Conservation (phyloP, 2,797 vertebrate genomes). For the Hydrophis major region DNA sequence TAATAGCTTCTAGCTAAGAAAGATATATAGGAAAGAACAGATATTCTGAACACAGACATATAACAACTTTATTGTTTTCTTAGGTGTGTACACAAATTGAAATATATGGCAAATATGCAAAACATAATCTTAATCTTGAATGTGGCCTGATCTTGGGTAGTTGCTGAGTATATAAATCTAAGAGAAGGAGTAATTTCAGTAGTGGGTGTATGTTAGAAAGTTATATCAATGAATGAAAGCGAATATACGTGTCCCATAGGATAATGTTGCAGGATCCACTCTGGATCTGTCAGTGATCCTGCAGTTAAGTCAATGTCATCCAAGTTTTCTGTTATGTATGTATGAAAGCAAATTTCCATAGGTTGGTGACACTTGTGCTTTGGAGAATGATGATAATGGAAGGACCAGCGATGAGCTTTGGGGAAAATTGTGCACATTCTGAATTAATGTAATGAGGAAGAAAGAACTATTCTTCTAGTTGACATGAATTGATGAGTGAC, state of each 20-base stretch:
- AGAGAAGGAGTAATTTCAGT: background rate
- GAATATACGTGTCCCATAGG: background rate
- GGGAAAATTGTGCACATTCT: background rate
- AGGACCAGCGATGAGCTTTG: background rate
- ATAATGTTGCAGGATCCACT: no score
- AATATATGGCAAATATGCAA: slow-evolving; percentile 38
- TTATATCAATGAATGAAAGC: background rate
- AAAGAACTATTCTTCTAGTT: background rate
- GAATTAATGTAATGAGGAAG: background rate
- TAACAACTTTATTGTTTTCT: slow-evolving; percentile 28
- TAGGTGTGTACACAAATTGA: slow-evolving; percentile 51
- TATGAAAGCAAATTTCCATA: background rate
- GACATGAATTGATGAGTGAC: background rate
- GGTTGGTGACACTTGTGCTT: background rate
- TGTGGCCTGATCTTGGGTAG: background rate
- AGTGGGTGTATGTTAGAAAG: background rate
- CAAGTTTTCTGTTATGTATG: background rate
- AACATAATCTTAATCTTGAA: slow-evolving; percentile 14
- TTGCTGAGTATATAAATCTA: background rate
- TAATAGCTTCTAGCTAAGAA: slow-evolving; percentile 32
- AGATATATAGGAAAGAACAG: slow-evolving; percentile 21
- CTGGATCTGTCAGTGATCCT: background rate
- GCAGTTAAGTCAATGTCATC: background rate
- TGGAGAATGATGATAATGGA: background rate
- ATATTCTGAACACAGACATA: background rate